Evolutionary conservation across 2,113 vertebrate species (phyloP).

Genomic region (Sylvia atricapilla): DNA sequence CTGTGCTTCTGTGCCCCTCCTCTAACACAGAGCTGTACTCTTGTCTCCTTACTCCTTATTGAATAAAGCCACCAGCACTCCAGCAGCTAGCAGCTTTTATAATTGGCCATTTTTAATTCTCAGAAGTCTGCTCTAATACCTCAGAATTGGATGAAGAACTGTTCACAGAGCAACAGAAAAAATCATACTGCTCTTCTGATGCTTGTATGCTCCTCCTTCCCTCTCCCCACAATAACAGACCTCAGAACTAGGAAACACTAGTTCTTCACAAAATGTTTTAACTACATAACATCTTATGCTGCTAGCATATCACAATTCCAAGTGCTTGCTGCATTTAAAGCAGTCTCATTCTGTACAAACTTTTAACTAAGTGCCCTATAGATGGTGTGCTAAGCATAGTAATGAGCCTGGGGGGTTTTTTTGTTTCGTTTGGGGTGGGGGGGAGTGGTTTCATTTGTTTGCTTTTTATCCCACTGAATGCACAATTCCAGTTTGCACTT

Average conservation of each 20-base stretch:
- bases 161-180: background rate
- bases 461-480: background rate
- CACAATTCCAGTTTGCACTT: background rate
- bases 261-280: background rate
- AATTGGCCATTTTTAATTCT: background rate
- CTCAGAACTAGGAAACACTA: background rate
- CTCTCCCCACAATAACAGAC: rapidly evolving
- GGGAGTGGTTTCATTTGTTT: background rate
- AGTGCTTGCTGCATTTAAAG: background rate
- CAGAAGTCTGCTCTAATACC: background rate
- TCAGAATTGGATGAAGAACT: background rate
- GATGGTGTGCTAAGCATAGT: too few relatives aligned
- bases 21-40: too few relatives aligned
- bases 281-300: rapidly evolving
- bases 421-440: too few relatives aligned
- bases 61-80: background rate
- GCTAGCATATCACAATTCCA: background rate
- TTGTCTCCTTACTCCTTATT: background rate
- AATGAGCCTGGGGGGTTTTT: background rate
- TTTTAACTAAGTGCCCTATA: background rate
- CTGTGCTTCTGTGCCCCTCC: background rate
- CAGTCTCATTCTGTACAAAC: background rate
- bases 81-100: background rate
- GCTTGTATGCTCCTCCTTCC: background rate
- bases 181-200: background rate